These are phyloP conservation scores for Danionella dracula DNA, from an alignment of 2,797 vertebrate genomes.

Conservation along the genomic window DNA sequence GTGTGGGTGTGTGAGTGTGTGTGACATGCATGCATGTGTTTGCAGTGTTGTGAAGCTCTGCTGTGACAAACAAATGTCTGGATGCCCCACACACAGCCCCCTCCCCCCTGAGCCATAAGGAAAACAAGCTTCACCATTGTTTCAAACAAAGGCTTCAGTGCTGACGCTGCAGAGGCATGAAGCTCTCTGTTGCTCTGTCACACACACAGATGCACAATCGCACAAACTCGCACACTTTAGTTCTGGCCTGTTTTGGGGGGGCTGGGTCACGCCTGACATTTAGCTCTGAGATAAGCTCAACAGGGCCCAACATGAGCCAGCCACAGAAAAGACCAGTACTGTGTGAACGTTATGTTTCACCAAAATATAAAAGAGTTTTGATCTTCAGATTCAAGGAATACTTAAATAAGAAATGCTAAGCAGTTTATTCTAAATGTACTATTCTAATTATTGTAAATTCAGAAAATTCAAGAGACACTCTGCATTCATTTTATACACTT, in stretches of 20 bases:
- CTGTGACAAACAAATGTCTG: conserved; percentile 71
- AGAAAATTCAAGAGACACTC: no score
- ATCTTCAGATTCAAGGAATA: no score
- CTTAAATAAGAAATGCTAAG: no score
- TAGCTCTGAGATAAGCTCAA: conserved; percentile 33
- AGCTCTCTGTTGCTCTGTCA: conserved; percentile 44
- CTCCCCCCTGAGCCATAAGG: conserved; percentile 63
- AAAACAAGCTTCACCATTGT: conserved; percentile 77
- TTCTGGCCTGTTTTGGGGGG: not conserved
- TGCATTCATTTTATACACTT: no score
- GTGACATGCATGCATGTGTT: conserved; percentile 40
- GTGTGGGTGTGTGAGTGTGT: conserved; percentile 38
- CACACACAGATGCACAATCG: conserved; percentile 9
- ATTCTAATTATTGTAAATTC: no score
- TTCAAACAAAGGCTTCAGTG: conserved; percentile 70
- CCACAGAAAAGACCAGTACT: conserved; percentile 9
- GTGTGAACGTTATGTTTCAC: no score
- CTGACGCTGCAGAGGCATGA: conserved; percentile 73
- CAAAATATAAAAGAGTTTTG: no score
- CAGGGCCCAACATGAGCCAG: no score
- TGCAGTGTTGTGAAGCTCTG: conserved; percentile 58
- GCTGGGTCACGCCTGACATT: conserved; percentile 26
- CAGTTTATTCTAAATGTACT: no score
- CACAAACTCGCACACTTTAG: not conserved
- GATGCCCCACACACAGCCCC: conserved; percentile 51